A percentile compares a stretch with the other conserved stretches of the same genome.
These are phyloP conservation scores for Adelosebastes latens DNA, from an alignment of 2,797 vertebrate species.

Conservation along the genomic window DNA sequence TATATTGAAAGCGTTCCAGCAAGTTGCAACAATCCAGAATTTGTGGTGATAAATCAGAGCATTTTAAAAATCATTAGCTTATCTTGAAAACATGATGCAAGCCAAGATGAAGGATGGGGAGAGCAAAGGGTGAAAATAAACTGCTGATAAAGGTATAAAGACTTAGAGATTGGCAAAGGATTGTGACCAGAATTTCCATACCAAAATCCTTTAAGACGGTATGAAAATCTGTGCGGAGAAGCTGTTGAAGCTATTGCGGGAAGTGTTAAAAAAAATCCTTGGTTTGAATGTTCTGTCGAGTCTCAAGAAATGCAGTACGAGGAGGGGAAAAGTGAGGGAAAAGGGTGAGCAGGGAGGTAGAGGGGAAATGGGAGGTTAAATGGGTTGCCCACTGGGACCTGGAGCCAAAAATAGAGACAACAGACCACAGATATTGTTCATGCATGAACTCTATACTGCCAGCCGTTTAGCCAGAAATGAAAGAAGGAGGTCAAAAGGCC, in stretches of 20 bases:
- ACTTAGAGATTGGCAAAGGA: not conserved
- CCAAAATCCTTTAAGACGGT: not conserved
- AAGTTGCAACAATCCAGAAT: not conserved
- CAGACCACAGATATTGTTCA: conserved; percentile 30
- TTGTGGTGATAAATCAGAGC: not conserved
- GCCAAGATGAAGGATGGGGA: not conserved
- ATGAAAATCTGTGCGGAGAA: not conserved
- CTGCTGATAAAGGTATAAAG: not conserved
- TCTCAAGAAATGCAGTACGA: not conserved
- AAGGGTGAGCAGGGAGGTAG: not conserved
- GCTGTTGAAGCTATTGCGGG: no score
- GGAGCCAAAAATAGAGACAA: conserved; percentile 55
- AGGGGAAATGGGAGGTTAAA: conserved; percentile 52
- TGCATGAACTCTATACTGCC: conserved; percentile 17
- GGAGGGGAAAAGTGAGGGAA: not conserved
- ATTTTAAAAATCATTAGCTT: conserved; percentile 21
- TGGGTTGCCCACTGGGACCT: conserved; percentile 44
- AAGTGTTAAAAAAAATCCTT: not conserved
- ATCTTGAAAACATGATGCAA: conserved; percentile 4
- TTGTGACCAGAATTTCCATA: not conserved
- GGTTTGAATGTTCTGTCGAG: not conserved
- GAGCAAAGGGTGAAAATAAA: not conserved
- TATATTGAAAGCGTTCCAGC: not conserved
- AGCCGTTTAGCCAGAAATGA: not conserved
- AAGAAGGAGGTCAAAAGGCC: not conserved